Evolutionary conservation across 2,113 vertebrate genomes (phyloP), one percentile per base, ranked within the genome.

Genomic region (Sclerurus mexicanus): DNA sequence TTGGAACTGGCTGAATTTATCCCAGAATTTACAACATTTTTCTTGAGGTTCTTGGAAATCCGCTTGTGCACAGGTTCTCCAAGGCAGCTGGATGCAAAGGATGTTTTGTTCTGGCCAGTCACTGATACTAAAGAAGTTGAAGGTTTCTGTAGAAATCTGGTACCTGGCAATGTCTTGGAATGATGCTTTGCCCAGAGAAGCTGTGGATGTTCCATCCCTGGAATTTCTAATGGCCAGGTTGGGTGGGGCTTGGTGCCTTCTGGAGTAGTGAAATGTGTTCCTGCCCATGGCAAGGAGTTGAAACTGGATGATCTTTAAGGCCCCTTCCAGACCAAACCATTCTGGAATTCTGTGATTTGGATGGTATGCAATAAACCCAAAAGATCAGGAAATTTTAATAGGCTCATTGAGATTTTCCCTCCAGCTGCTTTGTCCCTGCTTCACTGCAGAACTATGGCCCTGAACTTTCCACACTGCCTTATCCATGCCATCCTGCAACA

Each of bases 231-330:
- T 28, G 12, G 9, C 3, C 7, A 69, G 47, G 25, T 0, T 69
- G 31, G 27, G 42, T 0, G 0, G 13, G 22, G 40, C 31, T 62
- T 76, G 63, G 35, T 56, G 17, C 22, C 63, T 2, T 10, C 9
- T 56, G 35, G 30, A 1, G 1, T 6, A 7, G 25, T 37, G 49
- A 5, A 55, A 63, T 2, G 12, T 49, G 39, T 27, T 30, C 10
- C 14, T 49, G 30, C 7, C 10, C 11, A 2, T 27, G 21, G 7
- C 24, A 75, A n/a, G 3, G 3, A 16, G 2, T 3, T 62, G 6
- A 12, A 63, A 56, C 13, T 25, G 27, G 25, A 28, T 33, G 35
- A 8, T 27, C 21, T 63, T 56, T 77, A 4, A 69, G 40, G 14
- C 27, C n/a, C 35, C 47, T 28, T 80, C 66, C 42, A 37, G 44